Evolutionary conservation across 2,113 vertebrate species (phyloP).

Genomic region (Carassius auratus): DNA sequence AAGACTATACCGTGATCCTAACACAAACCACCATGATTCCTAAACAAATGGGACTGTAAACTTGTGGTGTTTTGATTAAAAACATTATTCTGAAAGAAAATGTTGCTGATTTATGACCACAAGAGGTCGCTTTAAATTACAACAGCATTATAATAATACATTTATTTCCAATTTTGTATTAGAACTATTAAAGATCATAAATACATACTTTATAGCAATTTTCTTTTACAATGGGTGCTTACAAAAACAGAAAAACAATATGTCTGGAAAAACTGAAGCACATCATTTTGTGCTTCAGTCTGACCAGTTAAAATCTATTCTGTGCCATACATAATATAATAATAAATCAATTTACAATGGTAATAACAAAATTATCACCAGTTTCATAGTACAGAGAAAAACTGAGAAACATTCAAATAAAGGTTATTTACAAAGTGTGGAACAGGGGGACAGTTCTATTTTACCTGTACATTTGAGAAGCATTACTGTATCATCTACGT

Average conservation of each 20-base stretch:
- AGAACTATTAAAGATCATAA: conserved; percentile 69
- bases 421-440: conserved; percentile 65
- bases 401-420: conserved; percentile 44
- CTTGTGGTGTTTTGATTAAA: neutral
- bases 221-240: conserved; percentile 77
- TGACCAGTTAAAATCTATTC: conserved; percentile 51
- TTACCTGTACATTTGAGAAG: conserved; percentile 22
- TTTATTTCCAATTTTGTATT: conserved; percentile 66
- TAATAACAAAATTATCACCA: conserved; percentile 49
- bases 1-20: neutral
- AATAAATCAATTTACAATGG: conserved; percentile 53
- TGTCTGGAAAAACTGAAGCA: conserved; percentile 52
- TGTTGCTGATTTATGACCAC: conserved; percentile 14
- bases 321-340: conserved; percentile 51
- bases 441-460: conserved; percentile 55
- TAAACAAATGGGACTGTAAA: neutral
- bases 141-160: too few species aligned
- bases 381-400: conserved; percentile 33
- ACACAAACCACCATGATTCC: neutral
- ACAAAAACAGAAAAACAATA: conserved; percentile 68
- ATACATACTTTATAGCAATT: conserved; percentile 75
- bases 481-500: neutral
- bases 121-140: conserved; percentile 20
- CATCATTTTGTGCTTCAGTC: conserved; percentile 46
- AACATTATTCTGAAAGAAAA: neutral